A percentile compares a stretch with the other conserved stretches of the same genome.
Conservation (phyloP, 2,797 vertebrate genomes). For the Alectoris magna region DNA sequence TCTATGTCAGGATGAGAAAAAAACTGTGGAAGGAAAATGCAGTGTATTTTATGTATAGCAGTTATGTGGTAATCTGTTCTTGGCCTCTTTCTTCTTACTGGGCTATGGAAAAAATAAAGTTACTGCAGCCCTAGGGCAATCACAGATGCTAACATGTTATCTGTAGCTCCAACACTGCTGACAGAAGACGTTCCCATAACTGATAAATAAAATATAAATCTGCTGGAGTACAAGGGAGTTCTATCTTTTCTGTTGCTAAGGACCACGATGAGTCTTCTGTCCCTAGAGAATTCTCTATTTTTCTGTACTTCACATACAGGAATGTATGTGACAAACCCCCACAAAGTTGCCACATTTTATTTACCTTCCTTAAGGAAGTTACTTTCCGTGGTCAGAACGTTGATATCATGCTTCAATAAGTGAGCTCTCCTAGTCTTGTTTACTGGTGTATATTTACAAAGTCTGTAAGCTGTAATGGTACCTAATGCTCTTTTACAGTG, state of each 20-base stretch:
- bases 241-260: neutral
- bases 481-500: neutral
- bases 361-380: neutral
- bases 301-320: neutral
- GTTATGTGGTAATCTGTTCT: neutral
- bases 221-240: neutral
- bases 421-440: neutral
- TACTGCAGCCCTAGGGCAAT: neutral
- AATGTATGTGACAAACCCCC: neutral
- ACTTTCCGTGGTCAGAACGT: neutral
- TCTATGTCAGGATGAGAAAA: neutral
- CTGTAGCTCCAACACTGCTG: neutral
- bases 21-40: neutral
- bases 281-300: neutral
- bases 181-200: neutral
- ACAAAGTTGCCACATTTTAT: neutral
- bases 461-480: neutral
- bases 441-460: neutral
- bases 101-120: neutral
- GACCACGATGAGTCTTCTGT: neutral
- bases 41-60: neutral
- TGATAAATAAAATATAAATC: slow-evolving; percentile 33
- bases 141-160: neutral
- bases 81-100: neutral
- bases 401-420: neutral